Percentiles rank a stretch among this genome's conserved stretches.
Conservation (phyloP, 2,797 vertebrate genomes). For the Eidolon dupreanum region DNA sequence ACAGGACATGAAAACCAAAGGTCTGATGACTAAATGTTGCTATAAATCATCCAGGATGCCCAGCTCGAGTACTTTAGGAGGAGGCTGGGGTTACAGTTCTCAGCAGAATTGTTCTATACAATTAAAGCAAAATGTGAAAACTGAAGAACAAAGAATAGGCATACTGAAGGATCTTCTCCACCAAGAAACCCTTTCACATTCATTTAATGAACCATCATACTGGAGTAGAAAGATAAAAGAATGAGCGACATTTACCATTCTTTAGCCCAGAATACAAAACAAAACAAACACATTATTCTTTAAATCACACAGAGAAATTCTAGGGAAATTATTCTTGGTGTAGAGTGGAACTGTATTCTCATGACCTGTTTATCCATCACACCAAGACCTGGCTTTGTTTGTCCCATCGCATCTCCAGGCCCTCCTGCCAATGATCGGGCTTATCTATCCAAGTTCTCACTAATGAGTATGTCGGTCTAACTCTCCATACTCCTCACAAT, state of each 20-base stretch:
- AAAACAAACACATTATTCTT: too few species aligned
- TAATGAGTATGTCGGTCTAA: neutral
- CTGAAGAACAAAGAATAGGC: neutral
- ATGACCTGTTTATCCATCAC: neutral
- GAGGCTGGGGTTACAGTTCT: neutral
- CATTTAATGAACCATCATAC: neutral
- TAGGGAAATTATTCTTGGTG: neutral
- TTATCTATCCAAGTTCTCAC: neutral
- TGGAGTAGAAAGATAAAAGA: neutral
- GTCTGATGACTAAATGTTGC: conserved; percentile 17
- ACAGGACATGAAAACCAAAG: conserved; percentile 49
- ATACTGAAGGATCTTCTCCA: neutral
- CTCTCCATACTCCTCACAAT: neutral
- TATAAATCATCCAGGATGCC: conserved; percentile 1
- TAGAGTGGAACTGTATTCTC: neutral
- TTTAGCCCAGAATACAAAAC: neutral
- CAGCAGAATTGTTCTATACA: neutral
- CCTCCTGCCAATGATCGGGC: neutral
- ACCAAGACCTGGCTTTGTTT: neutral
- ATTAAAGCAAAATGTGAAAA: neutral
- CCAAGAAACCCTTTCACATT: neutral
- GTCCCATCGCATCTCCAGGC: neutral
- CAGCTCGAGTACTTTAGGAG: neutral
- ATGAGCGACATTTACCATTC: neutral
- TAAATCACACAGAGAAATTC: neutral